Conservation (phyloP, 2,797 vertebrate genomes). For the Rhabdophis nuchalis region DNA sequence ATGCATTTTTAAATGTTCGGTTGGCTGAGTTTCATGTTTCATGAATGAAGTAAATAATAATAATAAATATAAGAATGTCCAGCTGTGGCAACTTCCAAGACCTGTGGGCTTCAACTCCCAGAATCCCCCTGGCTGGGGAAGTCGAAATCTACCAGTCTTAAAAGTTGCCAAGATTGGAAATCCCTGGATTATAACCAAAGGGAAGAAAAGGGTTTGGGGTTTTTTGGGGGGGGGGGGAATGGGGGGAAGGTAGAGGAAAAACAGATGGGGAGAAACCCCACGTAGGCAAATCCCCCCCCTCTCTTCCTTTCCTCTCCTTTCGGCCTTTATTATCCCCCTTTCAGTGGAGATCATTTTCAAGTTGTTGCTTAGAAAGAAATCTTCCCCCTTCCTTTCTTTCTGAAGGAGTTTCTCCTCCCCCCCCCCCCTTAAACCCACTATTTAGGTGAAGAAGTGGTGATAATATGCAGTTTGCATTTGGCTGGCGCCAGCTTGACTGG, state of each 20-base stretch:
- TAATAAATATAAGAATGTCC: background rate
- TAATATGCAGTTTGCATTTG: conserved; percentile 96
- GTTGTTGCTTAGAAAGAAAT: conserved; percentile 76
- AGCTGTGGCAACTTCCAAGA: background rate
- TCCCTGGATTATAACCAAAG: background rate
- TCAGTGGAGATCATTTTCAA: conserved; percentile 88
- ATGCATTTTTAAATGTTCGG: too few relatives aligned
- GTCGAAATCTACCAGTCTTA: background rate
- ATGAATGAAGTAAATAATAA: too few relatives aligned
- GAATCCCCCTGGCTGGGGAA: background rate
- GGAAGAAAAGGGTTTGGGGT: conserved; percentile 14
- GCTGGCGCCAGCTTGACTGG: conserved; percentile 95
- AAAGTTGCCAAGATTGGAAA: background rate
- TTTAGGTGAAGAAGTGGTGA: conserved; percentile 93
- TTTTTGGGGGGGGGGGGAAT: background rate
- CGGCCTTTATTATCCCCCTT: conserved; percentile 76
- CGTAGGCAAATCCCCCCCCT: conserved; percentile 51
- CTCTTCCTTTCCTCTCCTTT: conserved; percentile 55
- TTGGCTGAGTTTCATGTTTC: too few relatives aligned
- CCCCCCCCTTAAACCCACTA: conserved; percentile 70
- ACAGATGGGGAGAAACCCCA: conserved; percentile 55
- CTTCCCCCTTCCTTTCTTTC: conserved; percentile 62
- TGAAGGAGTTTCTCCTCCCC: conserved; percentile 76
- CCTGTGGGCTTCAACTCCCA: background rate
- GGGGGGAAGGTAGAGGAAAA: conserved; percentile 39